Evolutionary conservation across 2,113 vertebrate species (phyloP), one percentile per base, ranked within the genome.

Genomic region (Hassar affinis): DNA sequence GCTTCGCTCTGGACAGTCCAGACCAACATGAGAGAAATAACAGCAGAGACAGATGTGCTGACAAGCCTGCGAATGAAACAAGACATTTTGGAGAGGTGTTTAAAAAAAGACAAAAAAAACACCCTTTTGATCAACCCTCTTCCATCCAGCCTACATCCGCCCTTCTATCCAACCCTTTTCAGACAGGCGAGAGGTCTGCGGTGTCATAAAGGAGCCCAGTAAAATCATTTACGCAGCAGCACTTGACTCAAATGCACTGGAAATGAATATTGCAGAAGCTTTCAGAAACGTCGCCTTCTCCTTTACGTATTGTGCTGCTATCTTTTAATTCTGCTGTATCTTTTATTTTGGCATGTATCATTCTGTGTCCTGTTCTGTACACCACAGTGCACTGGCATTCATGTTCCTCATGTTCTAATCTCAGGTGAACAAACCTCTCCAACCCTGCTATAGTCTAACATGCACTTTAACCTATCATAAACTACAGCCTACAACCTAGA

Each of bases 1-100:
- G 85, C 78, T 56, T 6, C 87, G 87, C 52, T 80, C 81, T 18
- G 85, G 83, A 54, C 87, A 81, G 3, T 68, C 85, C 10, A 86
- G 85, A 81, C 87, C 87, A 69, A 85, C 83, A 14, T 88, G 80
- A 76, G 27, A 57, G 27, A 33, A 33, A 64, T 64, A 83, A 12
- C 52, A 35, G 20, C 42, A 77, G 66, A 85, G 20, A 25, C 27
- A n/a, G 22, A n/a, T 25, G 68, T 47, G 22, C 42, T 72, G 22
- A 27, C 38, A 15, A 47, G 68, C 56, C 20, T 52, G 22, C 64
- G n/a, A 78, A 52, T 51, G 51, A 59, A 83, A 25, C 45, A 49
- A 30, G 77, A 86, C 57, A 75, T 54, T 64, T 81, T 72, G 69
- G 52, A 54, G 27, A 74, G 33, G 42, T 38, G 54, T 71, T 68